These are phyloP conservation scores for Tympanoctomys barrerae DNA, from an alignment of 2,797 vertebrate genomes.

Conservation along the genomic window DNA sequence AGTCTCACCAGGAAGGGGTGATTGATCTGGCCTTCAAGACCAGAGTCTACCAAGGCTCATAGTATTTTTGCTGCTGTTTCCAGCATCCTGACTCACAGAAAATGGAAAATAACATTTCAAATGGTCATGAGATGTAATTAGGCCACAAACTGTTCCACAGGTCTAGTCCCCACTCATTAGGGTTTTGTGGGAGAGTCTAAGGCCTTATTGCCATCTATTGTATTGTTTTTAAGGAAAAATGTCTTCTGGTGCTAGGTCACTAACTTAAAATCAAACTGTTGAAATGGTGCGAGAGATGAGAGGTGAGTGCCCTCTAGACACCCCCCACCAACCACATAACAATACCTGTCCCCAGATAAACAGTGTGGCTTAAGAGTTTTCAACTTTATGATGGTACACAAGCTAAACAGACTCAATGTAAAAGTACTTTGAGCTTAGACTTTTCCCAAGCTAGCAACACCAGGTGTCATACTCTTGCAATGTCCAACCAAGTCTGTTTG, in stretches of 20 bases:
- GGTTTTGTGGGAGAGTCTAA: neutral
- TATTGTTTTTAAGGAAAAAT: slow-evolving; percentile 53
- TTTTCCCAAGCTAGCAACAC: neutral
- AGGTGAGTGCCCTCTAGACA: neutral
- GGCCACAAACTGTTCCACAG: neutral
- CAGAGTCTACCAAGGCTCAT: neutral
- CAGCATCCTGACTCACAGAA: neutral
- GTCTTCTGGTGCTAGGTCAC: neutral
- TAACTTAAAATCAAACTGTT: slow-evolving; percentile 48
- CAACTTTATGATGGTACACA: neutral
- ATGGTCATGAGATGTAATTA: slow-evolving; percentile 3
- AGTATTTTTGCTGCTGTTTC: neutral
- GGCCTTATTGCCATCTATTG: neutral
- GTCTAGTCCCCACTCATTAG: neutral
- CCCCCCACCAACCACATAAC: neutral
- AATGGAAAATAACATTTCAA: neutral
- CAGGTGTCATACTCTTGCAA: too few species aligned
- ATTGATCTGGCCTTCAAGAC: neutral
- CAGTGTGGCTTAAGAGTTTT: neutral
- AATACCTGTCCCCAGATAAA: neutral
- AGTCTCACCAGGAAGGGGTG: neutral
- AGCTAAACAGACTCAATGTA: neutral
- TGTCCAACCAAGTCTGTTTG: too few species aligned
- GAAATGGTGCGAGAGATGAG: neutral
- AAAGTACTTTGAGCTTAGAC: neutral